These are phyloP conservation scores for Copidosoma aretas DNA, from an alignment of 2,888 invertebrate species.

Conservation along the genomic window DNA sequence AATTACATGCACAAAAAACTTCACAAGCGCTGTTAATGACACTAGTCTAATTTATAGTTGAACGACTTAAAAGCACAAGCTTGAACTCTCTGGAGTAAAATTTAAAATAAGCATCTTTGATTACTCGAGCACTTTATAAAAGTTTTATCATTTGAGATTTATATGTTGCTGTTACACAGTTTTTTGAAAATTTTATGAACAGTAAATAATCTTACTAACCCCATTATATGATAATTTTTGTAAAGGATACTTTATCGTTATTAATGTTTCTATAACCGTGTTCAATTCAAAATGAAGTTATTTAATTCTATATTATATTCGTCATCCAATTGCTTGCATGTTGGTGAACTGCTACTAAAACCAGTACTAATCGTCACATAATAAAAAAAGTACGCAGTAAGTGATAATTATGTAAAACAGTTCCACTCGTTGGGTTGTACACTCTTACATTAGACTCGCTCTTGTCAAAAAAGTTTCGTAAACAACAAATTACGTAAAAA, in stretches of 20 bases:
- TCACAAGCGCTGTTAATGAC: too few relatives aligned
- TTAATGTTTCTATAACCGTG: background rate
- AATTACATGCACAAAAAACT: too few relatives aligned
- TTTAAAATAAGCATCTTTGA: background rate
- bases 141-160: background rate
- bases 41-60: too few relatives aligned
- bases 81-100: background rate
- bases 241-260: too few relatives aligned
- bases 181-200: too few relatives aligned
- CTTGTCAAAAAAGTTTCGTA: slow-evolving; percentile 2
- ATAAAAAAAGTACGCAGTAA: slow-evolving; percentile 5
- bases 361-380: slow-evolving; percentile 29
- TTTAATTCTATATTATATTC: background rate
- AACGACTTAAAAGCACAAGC: too few relatives aligned
- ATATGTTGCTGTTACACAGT: too few relatives aligned
- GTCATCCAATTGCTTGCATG: slow-evolving; percentile 8
- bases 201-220: too few relatives aligned
- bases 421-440: slow-evolving; percentile 35
- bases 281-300: slow-evolving; percentile 8
- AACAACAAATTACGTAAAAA: slow-evolving; percentile 3
- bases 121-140: background rate
- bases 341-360: slow-evolving; percentile 33
- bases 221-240: too few relatives aligned
- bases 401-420: slow-evolving; percentile 18
- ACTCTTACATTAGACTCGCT: slow-evolving; percentile 28